Percentiles rank a stretch among this genome's conserved stretches.
Evolutionary conservation across 2,797 vertebrate genomes (phyloP).

Genomic region (Gambusia yucatana): DNA sequence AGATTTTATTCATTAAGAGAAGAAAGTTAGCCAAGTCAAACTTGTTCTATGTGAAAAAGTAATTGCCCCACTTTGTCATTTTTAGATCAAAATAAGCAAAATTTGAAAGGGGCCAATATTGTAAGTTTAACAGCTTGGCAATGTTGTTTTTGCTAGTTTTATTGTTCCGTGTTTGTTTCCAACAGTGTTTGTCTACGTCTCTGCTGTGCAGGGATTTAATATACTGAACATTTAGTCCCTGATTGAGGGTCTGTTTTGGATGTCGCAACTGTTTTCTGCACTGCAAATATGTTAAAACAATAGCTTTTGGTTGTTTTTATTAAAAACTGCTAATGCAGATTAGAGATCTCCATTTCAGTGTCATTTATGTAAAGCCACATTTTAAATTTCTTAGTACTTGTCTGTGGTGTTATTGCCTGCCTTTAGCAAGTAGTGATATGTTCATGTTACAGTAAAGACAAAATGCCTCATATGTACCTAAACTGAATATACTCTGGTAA

Average conservation of each 20-base stretch:
- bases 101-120: not conserved
- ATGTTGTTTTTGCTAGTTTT: not conserved
- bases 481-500: not conserved
- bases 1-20: not conserved
- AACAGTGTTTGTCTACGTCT: conserved; percentile 24
- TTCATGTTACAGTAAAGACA: not conserved
- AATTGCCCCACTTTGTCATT: too few species aligned
- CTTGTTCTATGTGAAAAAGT: too few species aligned
- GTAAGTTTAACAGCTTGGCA: conserved; percentile 7
- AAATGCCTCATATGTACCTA: not conserved
- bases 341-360: not conserved
- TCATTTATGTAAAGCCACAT: not conserved
- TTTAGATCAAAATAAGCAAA: not conserved
- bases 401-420: not conserved
- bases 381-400: not conserved
- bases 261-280: conserved; percentile 55
- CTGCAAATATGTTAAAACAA: conserved; percentile 56
- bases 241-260: conserved; percentile 45
- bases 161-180: conserved; percentile 1
- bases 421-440: not conserved
- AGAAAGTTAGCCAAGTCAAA: not conserved
- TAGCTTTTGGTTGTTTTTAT: conserved; percentile 22
- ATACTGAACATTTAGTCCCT: conserved; percentile 30
- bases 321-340: not conserved
- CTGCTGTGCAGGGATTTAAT: conserved; percentile 75